Conservation (phyloP, 2,888 invertebrate species). For the Eupeodes luniger region DNA sequence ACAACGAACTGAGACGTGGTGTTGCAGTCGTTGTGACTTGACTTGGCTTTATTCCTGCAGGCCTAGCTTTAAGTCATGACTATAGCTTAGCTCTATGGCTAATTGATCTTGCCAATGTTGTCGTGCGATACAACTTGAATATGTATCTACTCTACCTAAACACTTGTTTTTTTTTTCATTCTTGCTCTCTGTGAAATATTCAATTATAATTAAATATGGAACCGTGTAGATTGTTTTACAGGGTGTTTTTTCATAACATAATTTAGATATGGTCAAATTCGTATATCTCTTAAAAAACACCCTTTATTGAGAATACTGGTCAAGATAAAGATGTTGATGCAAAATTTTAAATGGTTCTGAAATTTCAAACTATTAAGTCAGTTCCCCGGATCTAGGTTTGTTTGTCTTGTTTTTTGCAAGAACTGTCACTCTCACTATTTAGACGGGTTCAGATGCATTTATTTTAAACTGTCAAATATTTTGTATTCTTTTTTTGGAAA, state of each 20-base stretch:
- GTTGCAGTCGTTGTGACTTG: not conserved
- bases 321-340: too few relatives aligned
- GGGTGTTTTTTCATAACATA: not conserved
- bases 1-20: constrained; percentile 6
- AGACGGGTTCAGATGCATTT: too few relatives aligned
- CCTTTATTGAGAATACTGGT: too few relatives aligned
- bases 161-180: not conserved
- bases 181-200: not conserved
- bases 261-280: too few relatives aligned
- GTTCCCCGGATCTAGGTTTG: too few relatives aligned
- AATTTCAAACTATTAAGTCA: too few relatives aligned
- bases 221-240: not conserved
- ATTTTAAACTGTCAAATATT: too few relatives aligned
- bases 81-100: constrained; percentile 27
- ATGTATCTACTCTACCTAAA: not conserved
- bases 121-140: constrained; percentile 38
- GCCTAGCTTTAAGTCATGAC: constrained; percentile 14
- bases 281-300: too few relatives aligned
- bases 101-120: constrained; percentile 51
- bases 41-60: constrained; percentile 10
- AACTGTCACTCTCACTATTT: too few relatives aligned
- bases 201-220: not conserved
- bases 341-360: too few relatives aligned
- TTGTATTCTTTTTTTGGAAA: too few relatives aligned
- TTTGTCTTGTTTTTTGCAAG: too few relatives aligned